Base-by-base conservation (phyloP, 1,140 invertebrate species). In the Oedothorax gibbosus region DNA sequence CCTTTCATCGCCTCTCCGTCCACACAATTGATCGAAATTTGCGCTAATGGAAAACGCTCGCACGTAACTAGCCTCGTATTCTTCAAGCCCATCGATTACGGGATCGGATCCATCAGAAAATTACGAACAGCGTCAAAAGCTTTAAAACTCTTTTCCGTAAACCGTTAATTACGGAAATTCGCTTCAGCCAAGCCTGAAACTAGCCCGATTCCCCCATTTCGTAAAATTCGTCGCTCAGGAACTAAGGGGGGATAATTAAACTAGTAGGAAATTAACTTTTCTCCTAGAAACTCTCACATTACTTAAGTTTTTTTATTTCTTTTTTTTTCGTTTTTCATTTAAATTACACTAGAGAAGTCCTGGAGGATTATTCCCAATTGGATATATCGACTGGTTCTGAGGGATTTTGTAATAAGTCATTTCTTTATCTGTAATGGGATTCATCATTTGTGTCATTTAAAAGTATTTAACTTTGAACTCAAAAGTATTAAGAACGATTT, bases 81-180 rank as follows among this genome's bases (percentile, higher is more conserved):
- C 65, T 79, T 18, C 49, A 21, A 35, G 77, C 18, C 62, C 65
- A 79, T 79, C 65, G 77, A 79, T 79, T 79, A 56, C 64, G 18
- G 77, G 51, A 81, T 71, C 71, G 69, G 65, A 81, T 81, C 78
- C 78, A 71, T 66, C 66, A 81, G 65, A 81, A 81, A 81, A 81
- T 79, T 79, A 53, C 50, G 64, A 54, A 79, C 35, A 68, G 64
- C 77, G 18, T 57, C 56, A 56, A 64, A 73, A 71, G 69, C 68
- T 71, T 82, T 82, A 53, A 82, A 82, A 82, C 80, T 82, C 80
- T 53, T 73, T 73, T 73, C 69, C 69, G 60, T 73, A 73, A 82
- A 82, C 69, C 66, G 68, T 82, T 82, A 82, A 82, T 82, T 82
- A 82, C 68, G 68, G 80, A 73, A 82, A 82, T 72, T 82, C 65